Evolutionary conservation across 2,797 vertebrate genomes (phyloP).

Genomic region (Lophius americanus): DNA sequence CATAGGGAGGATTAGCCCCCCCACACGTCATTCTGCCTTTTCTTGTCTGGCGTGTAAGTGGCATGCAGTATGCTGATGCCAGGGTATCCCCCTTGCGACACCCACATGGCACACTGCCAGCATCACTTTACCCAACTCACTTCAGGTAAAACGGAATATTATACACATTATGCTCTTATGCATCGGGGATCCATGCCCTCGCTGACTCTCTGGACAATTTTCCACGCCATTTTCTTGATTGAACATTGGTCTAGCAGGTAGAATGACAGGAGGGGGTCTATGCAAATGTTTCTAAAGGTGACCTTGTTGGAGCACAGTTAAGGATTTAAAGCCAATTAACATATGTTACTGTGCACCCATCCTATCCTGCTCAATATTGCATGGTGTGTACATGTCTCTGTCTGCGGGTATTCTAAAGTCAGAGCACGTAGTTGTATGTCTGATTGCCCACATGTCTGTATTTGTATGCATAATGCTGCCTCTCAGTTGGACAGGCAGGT

Average conservation of each 20-base stretch:
- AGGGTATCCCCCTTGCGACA: slow-evolving; percentile 53
- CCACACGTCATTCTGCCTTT: slow-evolving; percentile 58
- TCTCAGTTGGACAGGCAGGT: slow-evolving; percentile 33
- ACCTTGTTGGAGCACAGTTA: slow-evolving; percentile 39
- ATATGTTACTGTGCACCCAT: slow-evolving; percentile 20
- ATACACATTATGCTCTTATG: slow-evolving; percentile 1
- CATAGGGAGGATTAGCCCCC: slow-evolving; percentile 63
- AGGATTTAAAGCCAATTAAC: slow-evolving; percentile 39
- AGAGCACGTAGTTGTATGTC: slow-evolving; percentile 40
- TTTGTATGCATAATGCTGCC: slow-evolving; percentile 46
- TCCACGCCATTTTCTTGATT: slow-evolving; percentile 50
- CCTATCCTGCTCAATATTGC: slow-evolving; percentile 1
- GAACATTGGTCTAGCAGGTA: slow-evolving; percentile 10
- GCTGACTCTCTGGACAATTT: slow-evolving; percentile 44
- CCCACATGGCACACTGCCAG: slow-evolving; percentile 29
- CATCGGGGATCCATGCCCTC: slow-evolving; percentile 14
- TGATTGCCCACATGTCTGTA: slow-evolving; percentile 38
- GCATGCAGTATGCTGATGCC: slow-evolving; percentile 52
- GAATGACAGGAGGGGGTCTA: background rate
- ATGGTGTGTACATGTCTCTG: slow-evolving; percentile 13
- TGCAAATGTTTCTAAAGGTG: slow-evolving; percentile 20
- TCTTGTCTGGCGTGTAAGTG: slow-evolving; percentile 62
- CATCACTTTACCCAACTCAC: slow-evolving; percentile 41
- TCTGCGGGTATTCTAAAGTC: slow-evolving; percentile 35
- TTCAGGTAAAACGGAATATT: slow-evolving; percentile 33